Base-by-base conservation (phyloP, 2,113 vertebrate species). In the Eudyptes chrysolophus region DNA sequence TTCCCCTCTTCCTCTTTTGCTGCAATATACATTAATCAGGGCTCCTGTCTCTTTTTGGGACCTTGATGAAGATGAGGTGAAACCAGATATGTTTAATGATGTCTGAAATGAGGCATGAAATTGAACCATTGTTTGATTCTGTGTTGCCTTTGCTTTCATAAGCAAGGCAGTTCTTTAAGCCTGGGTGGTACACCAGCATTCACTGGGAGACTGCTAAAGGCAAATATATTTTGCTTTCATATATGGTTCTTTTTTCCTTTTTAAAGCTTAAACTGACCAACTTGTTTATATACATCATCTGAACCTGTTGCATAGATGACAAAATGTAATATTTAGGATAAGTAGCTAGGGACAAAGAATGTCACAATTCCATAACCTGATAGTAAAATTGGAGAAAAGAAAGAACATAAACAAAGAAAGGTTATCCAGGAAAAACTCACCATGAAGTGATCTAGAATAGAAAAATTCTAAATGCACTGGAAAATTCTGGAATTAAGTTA, bases 21-120 rank as follows among this genome's bases (percentile, higher is more conserved):
- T 79, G 44, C 18, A 79, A 78, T 29, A 27, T 24, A 40, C 32
- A 88, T 88, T 88, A 90, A 95, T 84, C 64, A 92, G 48, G 38
- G n/a, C 11, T 89, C 36, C 77, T 77, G 77, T 78, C 88, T 82
- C 46, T 94, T 93, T 83, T 89, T 18, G 46, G 88, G 75, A 86
- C 71, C 62, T 66, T 70, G 62, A 75, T 65, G 90, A 94, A 94
- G 86, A 95, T 92, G 92, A 96, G 93, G 71, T 88, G 74, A 97
- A 92, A 92, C 52, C 52, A 90, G 91, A 70, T 87, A 93, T 64
- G 46, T 89, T 87, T 94, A 96, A 89, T 11, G 51, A 90, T 55
- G 64, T 92, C 92, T 91, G 96, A 96, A 97, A 97, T 75, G 87
- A 96, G 92, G 84, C 87, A 87, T 93, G 84, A 96, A 97, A 97